Percentiles rank a stretch among this genome's conserved stretches.
Conservation (phyloP, 2,797 vertebrate genomes). For the Antennarius maculatus region DNA sequence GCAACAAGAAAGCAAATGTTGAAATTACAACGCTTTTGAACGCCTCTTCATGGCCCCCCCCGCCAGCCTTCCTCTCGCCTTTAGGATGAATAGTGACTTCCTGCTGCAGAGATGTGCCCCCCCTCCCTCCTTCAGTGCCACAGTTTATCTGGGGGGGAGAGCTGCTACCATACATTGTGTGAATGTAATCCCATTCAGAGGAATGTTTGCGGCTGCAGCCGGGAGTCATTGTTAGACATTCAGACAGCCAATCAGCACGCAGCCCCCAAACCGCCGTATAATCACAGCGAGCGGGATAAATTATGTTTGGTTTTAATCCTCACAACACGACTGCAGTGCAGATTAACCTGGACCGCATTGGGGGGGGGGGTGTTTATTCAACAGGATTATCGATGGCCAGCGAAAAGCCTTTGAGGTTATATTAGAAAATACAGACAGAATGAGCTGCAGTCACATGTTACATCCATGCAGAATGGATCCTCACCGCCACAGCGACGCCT, state of each 20-base stretch:
- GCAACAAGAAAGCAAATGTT: not conserved
- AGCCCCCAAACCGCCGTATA: slow-evolving; percentile 57
- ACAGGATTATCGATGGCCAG: slow-evolving; percentile 63
- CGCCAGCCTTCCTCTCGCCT: slow-evolving; percentile 24
- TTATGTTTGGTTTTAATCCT: slow-evolving; percentile 74
- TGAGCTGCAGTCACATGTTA: slow-evolving; percentile 27
- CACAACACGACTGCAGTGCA: slow-evolving; percentile 46
- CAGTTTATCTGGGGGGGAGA: slow-evolving; percentile 66
- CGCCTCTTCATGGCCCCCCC: not conserved
- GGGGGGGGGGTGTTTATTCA: slow-evolving; percentile 60
- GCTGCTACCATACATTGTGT: slow-evolving; percentile 60
- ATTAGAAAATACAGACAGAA: slow-evolving; percentile 53
- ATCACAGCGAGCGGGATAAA: slow-evolving; percentile 63
- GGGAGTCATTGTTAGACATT: slow-evolving; percentile 62
- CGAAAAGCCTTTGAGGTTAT: slow-evolving; percentile 47
- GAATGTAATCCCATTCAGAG: slow-evolving; percentile 72
- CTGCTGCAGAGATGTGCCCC: slow-evolving; percentile 39
- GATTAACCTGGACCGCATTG: slow-evolving; percentile 52
- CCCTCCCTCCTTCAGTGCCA: slow-evolving; percentile 30
- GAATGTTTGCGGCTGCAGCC: slow-evolving; percentile 65
- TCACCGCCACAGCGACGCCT: slow-evolving; percentile 36
- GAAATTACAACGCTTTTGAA: too few species aligned
- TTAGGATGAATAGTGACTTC: slow-evolving; percentile 30
- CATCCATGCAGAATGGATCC: slow-evolving; percentile 29
- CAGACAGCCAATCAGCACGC: slow-evolving; percentile 60